These are phyloP conservation scores for Thera britannica DNA, from an alignment of 2,888 invertebrate genomes.

Conservation along the genomic window DNA sequence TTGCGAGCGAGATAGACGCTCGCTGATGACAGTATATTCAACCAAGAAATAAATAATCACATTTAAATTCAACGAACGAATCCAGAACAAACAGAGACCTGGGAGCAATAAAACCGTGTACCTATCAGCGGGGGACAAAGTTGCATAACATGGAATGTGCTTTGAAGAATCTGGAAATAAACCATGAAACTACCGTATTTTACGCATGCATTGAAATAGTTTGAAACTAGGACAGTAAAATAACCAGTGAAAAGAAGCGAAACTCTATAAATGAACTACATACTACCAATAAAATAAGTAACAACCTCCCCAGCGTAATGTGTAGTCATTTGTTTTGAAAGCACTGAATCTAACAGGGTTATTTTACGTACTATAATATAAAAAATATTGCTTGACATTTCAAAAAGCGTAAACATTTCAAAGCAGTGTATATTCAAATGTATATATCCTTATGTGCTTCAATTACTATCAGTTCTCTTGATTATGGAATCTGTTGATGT, in stretches of 20 bases:
- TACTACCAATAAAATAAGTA: neutral
- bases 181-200: slow-evolving; percentile 27
- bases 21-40: no score
- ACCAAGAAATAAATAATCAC: neutral
- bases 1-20: no score
- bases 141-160: slow-evolving; percentile 33
- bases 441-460: no score
- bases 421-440: no score
- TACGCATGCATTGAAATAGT: slow-evolving; percentile 23
- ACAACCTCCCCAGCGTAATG: neutral
- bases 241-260: neutral
- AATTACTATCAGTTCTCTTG: no score
- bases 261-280: neutral
- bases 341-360: no score
- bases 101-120: slow-evolving; percentile 26
- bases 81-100: slow-evolving; percentile 2
- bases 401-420: no score
- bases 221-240: slow-evolving; percentile 15
- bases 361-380: no score
- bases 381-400: no score
- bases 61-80: slow-evolving; percentile 17
- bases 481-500: no score
- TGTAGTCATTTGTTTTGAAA: neutral
- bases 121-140: slow-evolving; percentile 22
- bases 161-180: slow-evolving; percentile 24